Conservation (phyloP, 2,113 vertebrate genomes). For the Glaucidium brasilianum region DNA sequence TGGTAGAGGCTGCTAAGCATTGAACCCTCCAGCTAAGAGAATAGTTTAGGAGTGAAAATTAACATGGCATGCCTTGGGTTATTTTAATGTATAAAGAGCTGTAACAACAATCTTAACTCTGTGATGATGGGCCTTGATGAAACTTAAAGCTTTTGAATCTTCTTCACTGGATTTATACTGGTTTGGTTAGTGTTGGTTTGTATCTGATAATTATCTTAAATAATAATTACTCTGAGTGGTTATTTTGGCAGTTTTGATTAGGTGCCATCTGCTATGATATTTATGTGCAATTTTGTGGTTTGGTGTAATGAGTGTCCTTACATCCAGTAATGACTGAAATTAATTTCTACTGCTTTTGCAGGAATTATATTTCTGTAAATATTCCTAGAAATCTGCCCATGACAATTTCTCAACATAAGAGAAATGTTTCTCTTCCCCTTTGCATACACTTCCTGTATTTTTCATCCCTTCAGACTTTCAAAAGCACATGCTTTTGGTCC, state of each 20-base stretch:
- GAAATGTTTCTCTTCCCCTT: not conserved
- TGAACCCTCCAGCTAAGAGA: not conserved
- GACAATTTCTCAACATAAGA: not conserved
- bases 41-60: not conserved
- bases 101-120: not conserved
- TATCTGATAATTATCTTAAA: not conserved
- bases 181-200: not conserved
- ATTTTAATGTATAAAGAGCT: not conserved
- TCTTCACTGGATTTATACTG: not conserved
- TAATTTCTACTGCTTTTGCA: not conserved
- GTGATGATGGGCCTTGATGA: not conserved
- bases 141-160: not conserved
- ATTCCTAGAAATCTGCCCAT: not conserved
- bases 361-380: not conserved
- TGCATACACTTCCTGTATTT: not conserved
- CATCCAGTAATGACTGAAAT: not conserved
- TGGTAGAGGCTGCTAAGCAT: not conserved
- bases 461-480: not conserved
- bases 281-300: not conserved
- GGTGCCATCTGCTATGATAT: not conserved
- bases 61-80: not conserved
- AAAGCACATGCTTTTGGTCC: not conserved
- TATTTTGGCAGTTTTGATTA: not conserved
- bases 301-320: not conserved
- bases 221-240: not conserved